A percentile compares a stretch with the other conserved stretches of the same genome.
phyloP scores from a whole-genome alignment of 2,113 vertebrate species.

The Notothenia rossii region DNA sequence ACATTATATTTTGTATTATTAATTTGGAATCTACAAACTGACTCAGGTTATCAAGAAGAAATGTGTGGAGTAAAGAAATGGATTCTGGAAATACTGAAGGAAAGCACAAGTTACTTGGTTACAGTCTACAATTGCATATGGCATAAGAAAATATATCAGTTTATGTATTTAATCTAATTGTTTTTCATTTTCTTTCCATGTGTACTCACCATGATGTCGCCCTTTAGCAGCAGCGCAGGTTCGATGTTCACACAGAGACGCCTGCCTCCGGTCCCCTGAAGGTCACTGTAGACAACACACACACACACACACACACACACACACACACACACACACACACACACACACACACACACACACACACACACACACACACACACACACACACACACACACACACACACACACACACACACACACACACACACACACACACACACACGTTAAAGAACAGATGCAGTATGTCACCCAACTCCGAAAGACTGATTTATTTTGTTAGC shows the following conservation, averaged over 20 bases:
- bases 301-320: too few species aligned
- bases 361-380: constrained; percentile 33
- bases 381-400: constrained; percentile 10
- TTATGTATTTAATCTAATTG: background rate
- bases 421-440: constrained; percentile 48
- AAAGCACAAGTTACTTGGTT: too few species aligned
- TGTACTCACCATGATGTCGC: constrained; percentile 91
- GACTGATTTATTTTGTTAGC: background rate
- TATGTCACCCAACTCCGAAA: constrained; percentile 1
- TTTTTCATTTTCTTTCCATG: constrained; percentile 28
- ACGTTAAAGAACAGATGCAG: constrained; percentile 15
- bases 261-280: constrained; percentile 83
- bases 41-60: too few species aligned
- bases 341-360: constrained; percentile 23
- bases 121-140: too few species aligned
- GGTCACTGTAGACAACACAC: constrained; percentile 71
- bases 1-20: too few species aligned
- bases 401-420: too few species aligned
- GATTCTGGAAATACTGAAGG: too few species aligned
- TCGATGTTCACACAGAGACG: constrained; percentile 91
- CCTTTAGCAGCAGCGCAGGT: constrained; percentile 92
- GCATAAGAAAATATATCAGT: background rate
- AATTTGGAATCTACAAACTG: too few species aligned
- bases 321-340: constrained; percentile 15
- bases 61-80: too few species aligned